A percentile compares a stretch with the other conserved stretches of the same genome.
Conservation (phyloP, 2,113 vertebrate genomes). For the Cygnus atratus region DNA sequence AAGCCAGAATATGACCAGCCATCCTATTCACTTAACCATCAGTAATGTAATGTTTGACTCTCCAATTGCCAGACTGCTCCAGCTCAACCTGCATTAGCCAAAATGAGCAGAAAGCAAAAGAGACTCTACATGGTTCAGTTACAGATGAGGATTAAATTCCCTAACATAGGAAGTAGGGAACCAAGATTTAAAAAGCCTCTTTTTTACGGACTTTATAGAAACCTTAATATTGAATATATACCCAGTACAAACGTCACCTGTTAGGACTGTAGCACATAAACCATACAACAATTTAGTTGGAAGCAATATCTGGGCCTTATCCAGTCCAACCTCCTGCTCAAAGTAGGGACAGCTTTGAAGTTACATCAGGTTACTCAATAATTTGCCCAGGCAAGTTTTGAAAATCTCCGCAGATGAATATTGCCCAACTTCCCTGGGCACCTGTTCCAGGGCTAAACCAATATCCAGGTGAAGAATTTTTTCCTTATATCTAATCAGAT, state of each 20-base stretch:
- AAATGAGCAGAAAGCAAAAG: neutral
- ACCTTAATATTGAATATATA: neutral
- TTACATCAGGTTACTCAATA: neutral
- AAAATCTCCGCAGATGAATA: neutral
- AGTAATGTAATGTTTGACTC: neutral
- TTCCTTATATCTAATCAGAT: neutral
- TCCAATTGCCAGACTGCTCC: neutral
- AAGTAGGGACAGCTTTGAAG: neutral
- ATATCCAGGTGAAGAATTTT: neutral
- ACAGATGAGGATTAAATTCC: neutral
- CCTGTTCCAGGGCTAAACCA: neutral
- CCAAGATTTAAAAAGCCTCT: neutral
- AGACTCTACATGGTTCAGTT: neutral
- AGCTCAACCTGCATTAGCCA: neutral
- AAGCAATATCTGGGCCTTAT: neutral
- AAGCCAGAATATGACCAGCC: neutral
- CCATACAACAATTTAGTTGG: neutral
- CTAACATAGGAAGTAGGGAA: neutral
- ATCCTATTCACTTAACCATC: neutral
- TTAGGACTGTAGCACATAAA: neutral
- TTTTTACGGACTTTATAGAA: neutral
- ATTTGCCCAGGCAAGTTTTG: neutral
- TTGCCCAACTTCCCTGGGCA: neutral
- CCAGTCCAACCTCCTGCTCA: neutral
- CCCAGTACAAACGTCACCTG: accelerated